phyloP scores from a whole-genome alignment of 2,797 vertebrate species.

The Sebastes taczanowskii region DNA sequence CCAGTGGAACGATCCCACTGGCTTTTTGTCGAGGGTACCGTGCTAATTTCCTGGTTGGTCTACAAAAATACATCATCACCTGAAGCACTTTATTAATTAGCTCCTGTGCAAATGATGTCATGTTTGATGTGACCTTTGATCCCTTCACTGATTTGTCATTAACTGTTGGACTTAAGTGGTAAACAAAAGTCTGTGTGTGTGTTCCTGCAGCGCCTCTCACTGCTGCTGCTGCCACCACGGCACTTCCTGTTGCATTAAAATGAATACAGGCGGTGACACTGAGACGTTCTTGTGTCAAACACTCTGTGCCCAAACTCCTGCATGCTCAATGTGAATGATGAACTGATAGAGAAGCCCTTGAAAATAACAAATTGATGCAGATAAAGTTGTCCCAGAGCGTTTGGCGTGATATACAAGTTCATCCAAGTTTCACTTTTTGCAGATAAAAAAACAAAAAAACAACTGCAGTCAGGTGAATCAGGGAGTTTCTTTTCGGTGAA shows the following conservation, averaged over 20 bases:
- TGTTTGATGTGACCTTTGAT: slow-evolving; percentile 49
- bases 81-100: too few relatives aligned
- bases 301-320: background rate
- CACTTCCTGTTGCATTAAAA: background rate
- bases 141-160: slow-evolving; percentile 43
- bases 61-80: too few relatives aligned
- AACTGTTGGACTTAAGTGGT: slow-evolving; percentile 12
- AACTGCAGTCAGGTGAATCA: background rate
- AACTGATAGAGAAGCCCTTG: background rate
- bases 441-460: background rate
- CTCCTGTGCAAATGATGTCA: background rate
- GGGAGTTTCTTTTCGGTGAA: background rate
- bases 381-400: slow-evolving; percentile 4
- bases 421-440: background rate
- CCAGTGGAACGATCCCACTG: too few relatives aligned
- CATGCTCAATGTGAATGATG: slow-evolving; percentile 12
- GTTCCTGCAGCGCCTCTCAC: background rate
- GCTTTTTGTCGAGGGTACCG: too few relatives aligned
- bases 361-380: slow-evolving; percentile 17
- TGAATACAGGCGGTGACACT: background rate
- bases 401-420: background rate
- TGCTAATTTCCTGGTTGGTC: too few relatives aligned
- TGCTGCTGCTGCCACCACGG: background rate
- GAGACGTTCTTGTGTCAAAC: background rate
- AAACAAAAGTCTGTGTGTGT: background rate